Percentiles rank a stretch among this genome's conserved stretches.
Evolutionary conservation across 1,140 invertebrate genomes (phyloP).

Genomic region (Eulimnadia texana): DNA sequence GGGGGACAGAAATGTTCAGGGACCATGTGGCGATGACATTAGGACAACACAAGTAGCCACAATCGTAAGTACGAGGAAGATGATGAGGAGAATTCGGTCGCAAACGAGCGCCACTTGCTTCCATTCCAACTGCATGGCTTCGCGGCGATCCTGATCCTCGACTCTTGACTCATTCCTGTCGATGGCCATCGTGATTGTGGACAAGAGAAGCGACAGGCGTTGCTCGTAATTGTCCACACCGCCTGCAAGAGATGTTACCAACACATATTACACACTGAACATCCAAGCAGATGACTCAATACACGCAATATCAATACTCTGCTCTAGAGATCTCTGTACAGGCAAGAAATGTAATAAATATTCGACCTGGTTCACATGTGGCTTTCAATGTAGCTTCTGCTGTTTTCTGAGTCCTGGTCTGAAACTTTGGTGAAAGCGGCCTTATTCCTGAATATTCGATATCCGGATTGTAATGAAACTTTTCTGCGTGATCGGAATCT

Average conservation of each 20-base stretch:
- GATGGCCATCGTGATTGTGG: constrained; percentile 51
- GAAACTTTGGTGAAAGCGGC: constrained; percentile 10
- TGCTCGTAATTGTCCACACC: constrained; percentile 36
- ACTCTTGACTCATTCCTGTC: constrained; percentile 51
- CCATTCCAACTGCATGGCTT: constrained; percentile 54
- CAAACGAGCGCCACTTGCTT: constrained; percentile 54
- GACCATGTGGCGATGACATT: constrained; percentile 38
- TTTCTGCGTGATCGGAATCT: constrained; percentile 10
- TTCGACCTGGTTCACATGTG: background rate
- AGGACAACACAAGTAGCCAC: constrained; percentile 46
- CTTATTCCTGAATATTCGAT: background rate
- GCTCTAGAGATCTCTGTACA: background rate
- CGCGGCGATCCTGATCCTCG: constrained; percentile 47
- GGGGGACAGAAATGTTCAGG: constrained; percentile 21
- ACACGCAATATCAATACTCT: constrained; percentile 10
- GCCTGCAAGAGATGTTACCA: background rate
- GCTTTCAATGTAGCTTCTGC: background rate
- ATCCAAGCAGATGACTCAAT: background rate
- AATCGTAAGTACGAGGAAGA: constrained; percentile 39
- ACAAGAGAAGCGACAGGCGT: constrained; percentile 44
- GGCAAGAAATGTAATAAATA: background rate
- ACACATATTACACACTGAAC: background rate
- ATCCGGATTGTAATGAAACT: constrained; percentile 6
- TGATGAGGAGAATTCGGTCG: constrained; percentile 15
- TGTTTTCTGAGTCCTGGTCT: background rate